Evolutionary conservation across 2,113 vertebrate genomes (phyloP).

Genomic region (Microcebus tavaratra): DNA sequence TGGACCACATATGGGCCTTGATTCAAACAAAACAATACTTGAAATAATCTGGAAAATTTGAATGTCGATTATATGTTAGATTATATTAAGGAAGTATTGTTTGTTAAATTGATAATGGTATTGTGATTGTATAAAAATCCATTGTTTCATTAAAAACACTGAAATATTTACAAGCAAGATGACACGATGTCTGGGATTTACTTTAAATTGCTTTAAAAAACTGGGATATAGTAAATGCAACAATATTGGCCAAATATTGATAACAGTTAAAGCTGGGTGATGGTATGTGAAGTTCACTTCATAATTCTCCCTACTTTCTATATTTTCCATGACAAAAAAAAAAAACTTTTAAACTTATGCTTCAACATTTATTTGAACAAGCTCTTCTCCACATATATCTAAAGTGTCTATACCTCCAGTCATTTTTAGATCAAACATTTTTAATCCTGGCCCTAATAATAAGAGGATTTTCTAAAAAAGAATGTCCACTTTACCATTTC

Average conservation of each 20-base stretch:
- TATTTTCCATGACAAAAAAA: neutral
- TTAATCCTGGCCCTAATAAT: neutral
- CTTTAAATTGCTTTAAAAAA: conserved; percentile 25
- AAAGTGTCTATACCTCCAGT: neutral
- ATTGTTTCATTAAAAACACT: neutral
- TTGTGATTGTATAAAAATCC: neutral
- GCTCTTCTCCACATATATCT: neutral
- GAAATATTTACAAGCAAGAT: conserved; percentile 9
- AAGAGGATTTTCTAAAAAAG: neutral
- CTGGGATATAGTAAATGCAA: neutral
- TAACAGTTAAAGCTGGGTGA: neutral
- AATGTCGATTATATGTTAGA: neutral
- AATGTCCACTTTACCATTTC: neutral
- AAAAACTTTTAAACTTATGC: neutral
- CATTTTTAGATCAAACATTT: neutral
- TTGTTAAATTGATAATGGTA: conserved; percentile 26
- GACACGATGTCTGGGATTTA: neutral
- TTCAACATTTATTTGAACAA: neutral
- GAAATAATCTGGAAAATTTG: neutral
- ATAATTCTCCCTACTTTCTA: neutral
- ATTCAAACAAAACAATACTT: neutral
- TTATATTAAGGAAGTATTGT: neutral
- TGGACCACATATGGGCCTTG: neutral
- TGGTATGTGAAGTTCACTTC: neutral
- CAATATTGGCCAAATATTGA: conserved; percentile 15